Percentiles rank a stretch among this genome's conserved stretches.
These are phyloP conservation scores for Cynaeus angustus DNA, from an alignment of 2,888 invertebrate species.

Conservation along the genomic window DNA sequence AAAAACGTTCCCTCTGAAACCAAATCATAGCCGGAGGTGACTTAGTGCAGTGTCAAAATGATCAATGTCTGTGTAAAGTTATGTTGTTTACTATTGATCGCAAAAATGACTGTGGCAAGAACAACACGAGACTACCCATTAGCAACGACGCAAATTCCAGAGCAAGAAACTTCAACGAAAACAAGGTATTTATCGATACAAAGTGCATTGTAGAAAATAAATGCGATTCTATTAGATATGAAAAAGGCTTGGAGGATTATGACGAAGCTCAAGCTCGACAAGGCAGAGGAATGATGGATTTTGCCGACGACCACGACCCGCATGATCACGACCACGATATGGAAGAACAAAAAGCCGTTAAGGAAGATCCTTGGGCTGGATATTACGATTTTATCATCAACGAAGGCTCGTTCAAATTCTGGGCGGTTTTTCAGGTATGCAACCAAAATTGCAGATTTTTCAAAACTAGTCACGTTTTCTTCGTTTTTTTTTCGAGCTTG, in stretches of 20 bases:
- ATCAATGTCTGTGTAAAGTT: conserved; percentile 47
- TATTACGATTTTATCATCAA: conserved; percentile 92
- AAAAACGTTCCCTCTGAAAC: conserved; percentile 57
- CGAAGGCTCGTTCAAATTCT: conserved; percentile 91
- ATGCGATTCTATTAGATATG: conserved; percentile 58
- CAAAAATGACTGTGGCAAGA: conserved; percentile 47
- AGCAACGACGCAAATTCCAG: conserved; percentile 56
- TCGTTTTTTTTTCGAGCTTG: conserved; percentile 3
- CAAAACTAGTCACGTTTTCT: conserved; percentile 38
- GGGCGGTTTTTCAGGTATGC: conserved; percentile 88
- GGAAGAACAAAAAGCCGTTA: conserved; percentile 75
- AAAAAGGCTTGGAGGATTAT: conserved; percentile 67
- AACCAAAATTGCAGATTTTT: conserved; percentile 27
- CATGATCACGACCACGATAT: conserved; percentile 72
- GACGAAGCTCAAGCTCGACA: conserved; percentile 65
- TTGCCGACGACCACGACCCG: conserved; percentile 72
- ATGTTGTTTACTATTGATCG: conserved; percentile 53
- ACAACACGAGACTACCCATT: conserved; percentile 59
- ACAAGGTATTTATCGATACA: conserved; percentile 56
- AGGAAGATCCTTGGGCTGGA: conserved; percentile 83
- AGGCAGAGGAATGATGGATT: conserved; percentile 71
- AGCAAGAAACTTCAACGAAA: conserved; percentile 53
- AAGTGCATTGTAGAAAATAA: conserved; percentile 23
- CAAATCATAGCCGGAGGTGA: conserved; percentile 58
- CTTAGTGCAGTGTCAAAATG: conserved; percentile 39